These are phyloP conservation scores for Netelia fuscicornis DNA, from an alignment of 2,888 invertebrate species.

Conservation along the genomic window DNA sequence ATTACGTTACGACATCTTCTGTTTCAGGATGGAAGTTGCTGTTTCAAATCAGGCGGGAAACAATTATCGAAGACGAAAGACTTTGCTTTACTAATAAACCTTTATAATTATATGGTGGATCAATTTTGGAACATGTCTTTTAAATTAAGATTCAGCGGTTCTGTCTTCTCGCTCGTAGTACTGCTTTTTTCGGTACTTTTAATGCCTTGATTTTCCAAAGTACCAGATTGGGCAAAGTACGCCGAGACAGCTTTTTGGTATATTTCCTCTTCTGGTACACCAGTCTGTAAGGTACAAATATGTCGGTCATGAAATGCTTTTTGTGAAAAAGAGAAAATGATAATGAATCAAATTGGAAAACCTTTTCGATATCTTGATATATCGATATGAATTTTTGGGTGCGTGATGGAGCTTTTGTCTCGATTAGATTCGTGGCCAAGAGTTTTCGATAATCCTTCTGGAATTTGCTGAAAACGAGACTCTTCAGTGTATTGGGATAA, in stretches of 20 bases:
- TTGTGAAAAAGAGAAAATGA: constrained; percentile 6
- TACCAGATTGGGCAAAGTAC: constrained; percentile 22
- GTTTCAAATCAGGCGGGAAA: constrained; percentile 30
- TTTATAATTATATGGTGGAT: constrained; percentile 19
- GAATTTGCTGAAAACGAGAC: constrained; percentile 87
- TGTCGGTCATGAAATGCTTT: not conserved
- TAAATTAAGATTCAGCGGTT: constrained; percentile 7
- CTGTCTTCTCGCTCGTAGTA: not conserved
- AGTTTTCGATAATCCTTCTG: constrained; percentile 87
- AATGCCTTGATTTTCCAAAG: not conserved
- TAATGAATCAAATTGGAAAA: constrained; percentile 49
- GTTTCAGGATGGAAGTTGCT: not conserved
- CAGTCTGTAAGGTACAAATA: constrained; percentile 68
- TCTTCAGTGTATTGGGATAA: not conserved
- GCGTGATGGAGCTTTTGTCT: constrained; percentile 85
- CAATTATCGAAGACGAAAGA: not conserved
- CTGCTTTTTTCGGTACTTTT: not conserved
- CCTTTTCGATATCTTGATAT: constrained; percentile 87
- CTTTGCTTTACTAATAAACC: constrained; percentile 12
- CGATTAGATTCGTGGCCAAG: constrained; percentile 87
- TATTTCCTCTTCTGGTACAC: constrained; percentile 64
- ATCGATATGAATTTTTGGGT: constrained; percentile 88
- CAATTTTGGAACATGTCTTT: constrained; percentile 42
- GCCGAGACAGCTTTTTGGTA: constrained; percentile 73
- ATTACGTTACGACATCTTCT: not conserved